Evolutionary conservation across 2,888 invertebrate species (phyloP).

Genomic region (Ichneumoninae sp.): DNA sequence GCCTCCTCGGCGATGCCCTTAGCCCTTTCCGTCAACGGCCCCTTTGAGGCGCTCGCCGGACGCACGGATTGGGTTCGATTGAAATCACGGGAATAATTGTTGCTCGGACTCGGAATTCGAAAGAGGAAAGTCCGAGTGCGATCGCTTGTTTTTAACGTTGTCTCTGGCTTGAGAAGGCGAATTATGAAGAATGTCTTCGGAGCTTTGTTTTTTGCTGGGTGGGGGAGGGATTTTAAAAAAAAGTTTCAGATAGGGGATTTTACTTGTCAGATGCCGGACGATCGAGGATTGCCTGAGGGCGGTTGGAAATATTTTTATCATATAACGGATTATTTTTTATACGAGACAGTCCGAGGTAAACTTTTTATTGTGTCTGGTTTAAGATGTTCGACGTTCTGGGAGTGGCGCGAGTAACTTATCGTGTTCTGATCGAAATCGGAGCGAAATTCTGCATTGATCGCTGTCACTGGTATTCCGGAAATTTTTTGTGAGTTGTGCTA

Average conservation of each 20-base stretch:
- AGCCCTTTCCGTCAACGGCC: neutral
- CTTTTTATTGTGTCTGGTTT: no score
- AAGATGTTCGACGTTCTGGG: no score
- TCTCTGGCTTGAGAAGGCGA: neutral
- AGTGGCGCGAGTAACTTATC: no score
- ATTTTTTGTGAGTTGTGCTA: no score
- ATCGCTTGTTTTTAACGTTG: neutral
- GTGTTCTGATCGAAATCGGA: no score
- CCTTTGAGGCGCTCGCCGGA: conserved; percentile 27
- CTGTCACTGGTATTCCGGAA: no score
- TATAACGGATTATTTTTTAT: no score
- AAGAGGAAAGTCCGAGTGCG: neutral
- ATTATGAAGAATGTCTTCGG: neutral
- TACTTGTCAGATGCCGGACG: neutral
- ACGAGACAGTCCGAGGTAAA: no score
- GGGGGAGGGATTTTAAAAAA: neutral
- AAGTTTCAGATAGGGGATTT: neutral
- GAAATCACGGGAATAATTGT: conserved; percentile 41
- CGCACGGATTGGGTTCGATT: conserved; percentile 45
- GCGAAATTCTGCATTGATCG: no score
- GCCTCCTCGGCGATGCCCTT: conserved; percentile 39
- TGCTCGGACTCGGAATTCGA: neutral
- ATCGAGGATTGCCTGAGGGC: neutral
- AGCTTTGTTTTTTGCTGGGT: neutral
- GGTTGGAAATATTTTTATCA: neutral